Percentiles rank a stretch among this genome's conserved stretches.
Evolutionary conservation across 1,140 invertebrate species (phyloP).

Genomic region (Hyles euphorbiae): DNA sequence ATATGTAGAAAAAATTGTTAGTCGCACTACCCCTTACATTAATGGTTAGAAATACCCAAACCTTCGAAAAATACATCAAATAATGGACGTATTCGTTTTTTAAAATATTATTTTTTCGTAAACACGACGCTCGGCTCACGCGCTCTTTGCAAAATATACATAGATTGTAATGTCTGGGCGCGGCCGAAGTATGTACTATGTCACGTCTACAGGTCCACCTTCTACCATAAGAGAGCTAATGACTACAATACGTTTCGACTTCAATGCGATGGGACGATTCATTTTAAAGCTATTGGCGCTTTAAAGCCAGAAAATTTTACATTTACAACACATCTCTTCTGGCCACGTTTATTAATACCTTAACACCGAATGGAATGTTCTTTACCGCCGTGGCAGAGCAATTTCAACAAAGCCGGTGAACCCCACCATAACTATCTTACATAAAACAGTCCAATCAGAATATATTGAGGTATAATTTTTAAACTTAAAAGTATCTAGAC

Average conservation of each 20-base stretch:
- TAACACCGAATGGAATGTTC: conserved; percentile 15
- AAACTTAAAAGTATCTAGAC: conserved; percentile 45
- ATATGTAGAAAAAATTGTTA: conserved; percentile 40
- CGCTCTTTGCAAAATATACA: background rate
- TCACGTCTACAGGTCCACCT: conserved; percentile 7
- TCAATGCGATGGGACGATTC: conserved; percentile 34
- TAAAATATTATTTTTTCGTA: conserved; percentile 17
- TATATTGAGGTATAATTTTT: conserved; percentile 52
- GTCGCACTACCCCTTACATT: conserved; percentile 61
- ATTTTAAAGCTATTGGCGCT: conserved; percentile 37
- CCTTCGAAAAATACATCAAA: conserved; percentile 48
- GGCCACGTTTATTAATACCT: background rate
- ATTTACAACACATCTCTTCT: no score
- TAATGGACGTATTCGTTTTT: conserved; percentile 29
- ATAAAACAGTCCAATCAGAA: conserved; percentile 45
- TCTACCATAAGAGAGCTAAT: conserved; percentile 33
- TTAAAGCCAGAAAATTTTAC: conserved; percentile 16
- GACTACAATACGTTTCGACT: conserved; percentile 35
- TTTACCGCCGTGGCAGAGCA: background rate
- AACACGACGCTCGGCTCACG: background rate
- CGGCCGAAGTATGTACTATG: background rate
- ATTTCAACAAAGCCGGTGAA: conserved; percentile 15
- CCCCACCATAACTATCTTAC: conserved; percentile 28
- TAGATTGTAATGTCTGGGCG: no score
- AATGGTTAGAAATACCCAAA: conserved; percentile 67